Evolutionary conservation across 2,113 vertebrate species (phyloP).

Genomic region (Chaenogobius annularis): DNA sequence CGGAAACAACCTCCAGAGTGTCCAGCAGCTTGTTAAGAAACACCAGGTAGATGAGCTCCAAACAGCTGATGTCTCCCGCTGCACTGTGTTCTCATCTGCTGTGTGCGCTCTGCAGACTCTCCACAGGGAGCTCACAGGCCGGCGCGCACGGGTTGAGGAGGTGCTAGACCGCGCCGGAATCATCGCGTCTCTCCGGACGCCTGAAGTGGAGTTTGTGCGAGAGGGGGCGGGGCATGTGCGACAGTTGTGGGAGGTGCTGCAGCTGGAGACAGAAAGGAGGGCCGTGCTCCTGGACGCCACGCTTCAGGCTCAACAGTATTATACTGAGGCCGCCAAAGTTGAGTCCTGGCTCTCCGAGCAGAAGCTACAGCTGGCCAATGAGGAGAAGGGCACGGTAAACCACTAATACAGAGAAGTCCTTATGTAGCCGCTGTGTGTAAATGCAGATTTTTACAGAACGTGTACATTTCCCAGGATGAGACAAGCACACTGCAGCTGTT

Average conservation of each 20-base stretch:
- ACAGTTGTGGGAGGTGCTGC: constrained; percentile 85
- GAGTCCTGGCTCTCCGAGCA: constrained; percentile 94
- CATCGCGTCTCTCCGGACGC: constrained; percentile 79
- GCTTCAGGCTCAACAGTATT: constrained; percentile 88
- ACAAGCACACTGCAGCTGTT: constrained; percentile 87
- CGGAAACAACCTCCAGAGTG: constrained; percentile 86
- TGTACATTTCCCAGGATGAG: constrained; percentile 78
- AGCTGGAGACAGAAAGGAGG: constrained; percentile 81
- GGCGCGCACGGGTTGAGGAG: constrained; percentile 82
- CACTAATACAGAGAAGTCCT: neutral
- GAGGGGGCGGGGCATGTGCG: constrained; percentile 81
- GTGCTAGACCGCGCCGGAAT: constrained; percentile 78
- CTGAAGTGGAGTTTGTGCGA: constrained; percentile 79
- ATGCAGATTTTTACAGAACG: neutral
- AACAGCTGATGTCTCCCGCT: constrained; percentile 4
- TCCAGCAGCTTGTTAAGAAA: constrained; percentile 89
- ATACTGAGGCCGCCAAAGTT: constrained; percentile 84
- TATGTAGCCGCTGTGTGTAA: neutral
- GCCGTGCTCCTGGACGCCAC: constrained; percentile 80
- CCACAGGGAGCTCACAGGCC: constrained; percentile 88
- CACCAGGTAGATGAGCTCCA: constrained; percentile 79
- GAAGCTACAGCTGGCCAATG: constrained; percentile 88
- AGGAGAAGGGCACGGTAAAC: constrained; percentile 88
- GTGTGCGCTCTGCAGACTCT: constrained; percentile 76
- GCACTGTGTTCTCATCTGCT: neutral